phyloP scores from a whole-genome alignment of 2,888 invertebrate species.

The Folsomia manolachei region DNA sequence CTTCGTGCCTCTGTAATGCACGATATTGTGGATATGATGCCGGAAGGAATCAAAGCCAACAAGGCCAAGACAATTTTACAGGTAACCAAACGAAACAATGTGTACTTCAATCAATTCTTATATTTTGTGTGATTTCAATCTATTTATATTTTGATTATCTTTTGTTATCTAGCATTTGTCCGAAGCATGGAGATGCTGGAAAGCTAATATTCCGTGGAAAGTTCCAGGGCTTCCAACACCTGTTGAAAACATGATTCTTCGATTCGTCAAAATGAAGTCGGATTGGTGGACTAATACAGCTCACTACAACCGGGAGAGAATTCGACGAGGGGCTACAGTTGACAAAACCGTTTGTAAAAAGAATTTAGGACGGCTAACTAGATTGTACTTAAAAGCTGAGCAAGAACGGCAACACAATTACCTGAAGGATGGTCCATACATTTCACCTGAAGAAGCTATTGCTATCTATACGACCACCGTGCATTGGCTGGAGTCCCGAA shows the following conservation, averaged over 20 bases:
- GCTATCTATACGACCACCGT: constrained; percentile 99
- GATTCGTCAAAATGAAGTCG: constrained; percentile 99
- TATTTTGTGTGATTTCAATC: background rate
- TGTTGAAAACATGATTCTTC: constrained; percentile 99
- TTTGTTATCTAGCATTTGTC: constrained; percentile 69
- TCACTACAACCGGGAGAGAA: constrained; percentile 98
- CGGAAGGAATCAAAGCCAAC: constrained; percentile 99
- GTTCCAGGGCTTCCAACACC: constrained; percentile 98
- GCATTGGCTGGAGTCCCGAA: constrained; percentile 96
- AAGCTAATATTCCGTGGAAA: constrained; percentile 99
- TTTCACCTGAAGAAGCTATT: constrained; percentile 98
- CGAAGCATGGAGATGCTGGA: constrained; percentile 99
- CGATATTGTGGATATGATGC: constrained; percentile 99
- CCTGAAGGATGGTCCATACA: constrained; percentile 98
- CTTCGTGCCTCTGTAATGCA: constrained; percentile 88
- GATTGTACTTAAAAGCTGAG: constrained; percentile 93
- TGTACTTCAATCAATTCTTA: no score
- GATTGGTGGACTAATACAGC: constrained; percentile 99
- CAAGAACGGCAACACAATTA: constrained; percentile 99
- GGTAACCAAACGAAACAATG: no score
- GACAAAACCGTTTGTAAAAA: constrained; percentile 99
- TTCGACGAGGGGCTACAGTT: constrained; percentile 98
- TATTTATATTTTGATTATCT: constrained; percentile 8
- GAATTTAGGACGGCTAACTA: constrained; percentile 94
- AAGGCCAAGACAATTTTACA: constrained; percentile 98